phyloP scores from a whole-genome alignment of 2,797 vertebrate genomes.

The Sebastes hopkinsi region DNA sequence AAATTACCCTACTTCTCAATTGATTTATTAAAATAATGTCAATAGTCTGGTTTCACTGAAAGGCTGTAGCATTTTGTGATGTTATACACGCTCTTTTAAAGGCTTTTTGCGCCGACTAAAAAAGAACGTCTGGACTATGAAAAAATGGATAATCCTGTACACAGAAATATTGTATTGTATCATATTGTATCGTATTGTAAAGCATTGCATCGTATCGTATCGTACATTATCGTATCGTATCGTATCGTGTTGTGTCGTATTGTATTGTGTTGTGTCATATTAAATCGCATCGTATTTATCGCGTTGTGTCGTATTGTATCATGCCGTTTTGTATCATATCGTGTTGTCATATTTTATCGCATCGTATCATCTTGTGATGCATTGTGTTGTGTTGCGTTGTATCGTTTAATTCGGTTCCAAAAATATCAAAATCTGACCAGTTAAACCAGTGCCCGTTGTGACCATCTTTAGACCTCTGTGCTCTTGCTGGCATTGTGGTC shows the following conservation, averaged over 20 bases:
- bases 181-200: not conserved
- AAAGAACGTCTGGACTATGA: not conserved
- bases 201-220: accelerated
- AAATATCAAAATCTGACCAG: not conserved
- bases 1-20: too few species aligned
- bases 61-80: not conserved
- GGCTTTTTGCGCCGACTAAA: not conserved
- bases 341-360: not conserved
- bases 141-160: not conserved
- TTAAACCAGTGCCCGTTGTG: not conserved
- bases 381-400: not conserved
- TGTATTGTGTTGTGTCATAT: not conserved
- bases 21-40: too few species aligned
- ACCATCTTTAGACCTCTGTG: not conserved
- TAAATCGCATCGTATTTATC: too few species aligned
- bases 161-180: not conserved
- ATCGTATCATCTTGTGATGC: accelerated
- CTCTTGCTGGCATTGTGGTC: not conserved
- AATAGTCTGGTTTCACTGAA: not conserved
- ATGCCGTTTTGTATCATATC: not conserved
- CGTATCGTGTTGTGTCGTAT: not conserved
- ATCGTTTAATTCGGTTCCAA: not conserved
- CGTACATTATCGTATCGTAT: not conserved
- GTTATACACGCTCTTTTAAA: not conserved
- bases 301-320: too few species aligned